These are phyloP conservation scores for Coluber constrictor DNA, from an alignment of 2,797 vertebrate species.

Conservation along the genomic window DNA sequence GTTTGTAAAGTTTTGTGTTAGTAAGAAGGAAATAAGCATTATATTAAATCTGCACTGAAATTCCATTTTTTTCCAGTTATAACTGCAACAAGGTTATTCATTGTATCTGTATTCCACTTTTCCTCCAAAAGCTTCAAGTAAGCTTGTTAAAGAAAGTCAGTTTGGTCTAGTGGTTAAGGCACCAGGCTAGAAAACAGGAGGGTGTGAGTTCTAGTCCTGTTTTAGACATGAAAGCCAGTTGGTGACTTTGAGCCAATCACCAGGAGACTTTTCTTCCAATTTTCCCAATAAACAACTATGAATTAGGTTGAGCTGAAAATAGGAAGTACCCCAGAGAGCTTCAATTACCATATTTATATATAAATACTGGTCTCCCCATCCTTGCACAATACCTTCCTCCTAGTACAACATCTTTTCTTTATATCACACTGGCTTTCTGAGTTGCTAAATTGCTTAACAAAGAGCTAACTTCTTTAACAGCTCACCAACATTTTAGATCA, in stretches of 20 bases:
- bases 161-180: no score
- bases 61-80: neutral
- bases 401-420: neutral
- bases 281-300: neutral
- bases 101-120: neutral
- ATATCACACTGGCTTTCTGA: neutral
- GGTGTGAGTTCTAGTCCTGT: no score
- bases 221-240: no score
- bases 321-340: neutral
- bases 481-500: neutral
- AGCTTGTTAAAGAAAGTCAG: no score
- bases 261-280: neutral
- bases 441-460: neutral
- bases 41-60: neutral
- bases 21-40: neutral
- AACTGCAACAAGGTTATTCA: neutral
- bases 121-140: neutral
- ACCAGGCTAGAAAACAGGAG: no score
- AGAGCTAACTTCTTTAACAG: neutral
- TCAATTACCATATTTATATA: neutral
- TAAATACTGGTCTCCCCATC: neutral
- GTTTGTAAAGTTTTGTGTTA: neutral
- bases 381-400: neutral
- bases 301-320: neutral
- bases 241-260: no score